Base-by-base conservation (phyloP, 2,888 invertebrate species). In the Eupithecia abbreviata region DNA sequence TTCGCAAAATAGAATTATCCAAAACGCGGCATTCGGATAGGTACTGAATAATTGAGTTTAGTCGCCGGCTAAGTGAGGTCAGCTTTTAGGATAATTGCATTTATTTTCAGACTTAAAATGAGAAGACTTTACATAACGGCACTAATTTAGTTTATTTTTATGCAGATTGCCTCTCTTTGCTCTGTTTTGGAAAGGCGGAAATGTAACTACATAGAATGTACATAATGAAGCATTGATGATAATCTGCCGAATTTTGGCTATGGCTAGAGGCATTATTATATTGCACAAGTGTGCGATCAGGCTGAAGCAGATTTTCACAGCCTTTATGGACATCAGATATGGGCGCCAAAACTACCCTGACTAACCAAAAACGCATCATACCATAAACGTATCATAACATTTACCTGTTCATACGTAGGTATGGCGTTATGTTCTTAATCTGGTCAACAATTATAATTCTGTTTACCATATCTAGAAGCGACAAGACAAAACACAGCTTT, bases 1-100 rank as follows among this genome's bases (percentile, higher is more conserved):
- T 47, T 18, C 78, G 79, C 76, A 13, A 58, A 79, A 81, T 82
- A 81, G 75, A 80, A 82, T 82, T 80, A 82, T 43, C 78, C 72
- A 76, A 80, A 81, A 78, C 79, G 74, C 71, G 77, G 71, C 77
- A 75, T 77, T 79, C 77, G 78, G 80, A n/a, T 43, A 9, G 67
- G 80, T 81, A 74, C 81, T 76, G 75, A 81, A 81, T 82, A 82
- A 82, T 82, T 82, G 75, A 81, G 75, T 80, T 79, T 76, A 78
- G 75, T 71, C 76, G 71, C 74, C 75, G 74, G 82, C 73, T 76
- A 80, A 79, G 72, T 80, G 81, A 69, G 69, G 69, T 69, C 69
- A 69, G 45, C 67, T 68, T 68, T 18, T n/a, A 68, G 67, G 15
- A 68, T 68, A 68, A 68, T 68, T 45, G 9, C 7, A 45, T 68